Conservation (phyloP, 2,797 vertebrate genomes). For the Telmatherina bonti region DNA sequence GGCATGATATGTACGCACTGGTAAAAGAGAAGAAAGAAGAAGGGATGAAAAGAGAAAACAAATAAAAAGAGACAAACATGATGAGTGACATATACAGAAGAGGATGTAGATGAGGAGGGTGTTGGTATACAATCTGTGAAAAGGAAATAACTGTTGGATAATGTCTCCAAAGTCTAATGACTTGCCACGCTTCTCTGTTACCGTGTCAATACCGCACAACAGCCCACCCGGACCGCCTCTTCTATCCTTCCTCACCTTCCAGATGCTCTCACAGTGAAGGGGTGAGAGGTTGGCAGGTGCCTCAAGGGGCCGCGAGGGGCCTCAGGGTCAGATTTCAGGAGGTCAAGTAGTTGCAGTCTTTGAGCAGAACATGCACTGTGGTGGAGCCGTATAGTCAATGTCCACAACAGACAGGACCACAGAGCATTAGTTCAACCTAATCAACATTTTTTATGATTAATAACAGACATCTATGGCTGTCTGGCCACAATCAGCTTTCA, state of each 20-base stretch:
- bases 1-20: slow-evolving; percentile 44
- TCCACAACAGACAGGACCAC: slow-evolving; percentile 44
- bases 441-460: slow-evolving; percentile 63
- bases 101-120: slow-evolving; percentile 18
- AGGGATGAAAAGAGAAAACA: slow-evolving; percentile 22
- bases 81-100: slow-evolving; percentile 30
- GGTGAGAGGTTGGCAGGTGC: slow-evolving; percentile 85
- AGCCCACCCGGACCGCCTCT: slow-evolving; percentile 49
- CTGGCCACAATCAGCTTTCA: slow-evolving; percentile 73
- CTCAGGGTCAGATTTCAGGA: slow-evolving; percentile 70
- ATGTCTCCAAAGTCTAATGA: slow-evolving; percentile 60
- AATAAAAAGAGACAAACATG: slow-evolving; percentile 23
- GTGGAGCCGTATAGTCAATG: slow-evolving; percentile 53
- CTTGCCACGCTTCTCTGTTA: slow-evolving; percentile 63
- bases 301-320: slow-evolving; percentile 62
- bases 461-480: slow-evolving; percentile 50
- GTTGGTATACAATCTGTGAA: slow-evolving; percentile 54
- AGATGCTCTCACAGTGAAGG: slow-evolving; percentile 70
- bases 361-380: slow-evolving; percentile 2
- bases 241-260: slow-evolving; percentile 64
- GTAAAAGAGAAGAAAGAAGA: slow-evolving; percentile 27
- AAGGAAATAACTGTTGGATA: slow-evolving; percentile 39
- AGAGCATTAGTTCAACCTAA: slow-evolving; percentile 59
- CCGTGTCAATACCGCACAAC: slow-evolving; percentile 62
- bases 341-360: slow-evolving; percentile 57